phyloP scores from a whole-genome alignment of 1,140 invertebrate genomes.

The Bombus turneri region DNA sequence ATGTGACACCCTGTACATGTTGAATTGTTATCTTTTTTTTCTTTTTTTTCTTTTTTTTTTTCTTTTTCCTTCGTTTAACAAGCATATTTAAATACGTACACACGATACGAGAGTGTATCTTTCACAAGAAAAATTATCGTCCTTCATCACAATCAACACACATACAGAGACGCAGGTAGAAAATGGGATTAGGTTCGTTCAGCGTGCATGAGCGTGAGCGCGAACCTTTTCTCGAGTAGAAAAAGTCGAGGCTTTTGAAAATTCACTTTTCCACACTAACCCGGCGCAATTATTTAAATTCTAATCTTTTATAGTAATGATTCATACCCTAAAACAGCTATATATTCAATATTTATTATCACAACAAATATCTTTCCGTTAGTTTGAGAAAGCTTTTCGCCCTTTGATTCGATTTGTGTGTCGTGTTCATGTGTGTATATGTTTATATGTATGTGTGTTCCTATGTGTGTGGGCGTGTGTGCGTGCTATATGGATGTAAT shows the following conservation, averaged over 20 bases:
- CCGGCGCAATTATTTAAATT: slow-evolving; percentile 37
- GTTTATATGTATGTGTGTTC: neutral
- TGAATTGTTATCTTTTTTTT: slow-evolving; percentile 9
- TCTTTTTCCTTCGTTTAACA: slow-evolving; percentile 4
- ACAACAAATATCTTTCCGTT: slow-evolving; percentile 79
- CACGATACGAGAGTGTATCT: neutral
- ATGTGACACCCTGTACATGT: slow-evolving; percentile 48
- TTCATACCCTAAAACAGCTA: slow-evolving; percentile 64
- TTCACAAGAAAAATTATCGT: neutral
- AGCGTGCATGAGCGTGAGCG: neutral
- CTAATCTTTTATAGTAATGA: slow-evolving; percentile 51
- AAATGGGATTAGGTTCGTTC: slow-evolving; percentile 38
- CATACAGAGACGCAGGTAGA: slow-evolving; percentile 47
- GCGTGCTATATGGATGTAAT: neutral
- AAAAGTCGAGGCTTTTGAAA: slow-evolving; percentile 39
- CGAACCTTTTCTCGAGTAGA: slow-evolving; percentile 28
- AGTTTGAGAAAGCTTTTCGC: slow-evolving; percentile 66
- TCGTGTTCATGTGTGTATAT: neutral
- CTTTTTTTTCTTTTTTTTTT: neutral
- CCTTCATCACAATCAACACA: slow-evolving; percentile 37
- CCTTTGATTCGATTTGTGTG: slow-evolving; percentile 76
- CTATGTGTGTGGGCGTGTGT: neutral
- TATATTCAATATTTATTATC: slow-evolving; percentile 78
- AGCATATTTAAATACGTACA: slow-evolving; percentile 37
- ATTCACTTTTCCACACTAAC: slow-evolving; percentile 22